Conservation (phyloP, 2,113 vertebrate genomes). For the Hydrolagus affinis region DNA sequence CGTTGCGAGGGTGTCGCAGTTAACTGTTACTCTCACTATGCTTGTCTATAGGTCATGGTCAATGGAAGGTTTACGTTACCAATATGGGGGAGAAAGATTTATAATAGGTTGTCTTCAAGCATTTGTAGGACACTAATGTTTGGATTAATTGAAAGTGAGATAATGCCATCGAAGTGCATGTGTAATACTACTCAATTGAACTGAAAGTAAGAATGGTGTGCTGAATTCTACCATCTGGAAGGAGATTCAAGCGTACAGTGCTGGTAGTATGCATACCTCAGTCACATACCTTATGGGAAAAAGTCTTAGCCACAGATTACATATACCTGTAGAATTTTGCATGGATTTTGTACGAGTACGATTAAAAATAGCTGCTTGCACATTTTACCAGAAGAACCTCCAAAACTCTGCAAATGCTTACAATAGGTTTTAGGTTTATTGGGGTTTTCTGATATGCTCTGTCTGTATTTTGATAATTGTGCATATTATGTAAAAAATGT, state of each 20-base stretch:
- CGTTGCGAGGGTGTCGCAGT: constrained; percentile 80
- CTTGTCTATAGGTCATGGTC: constrained; percentile 83
- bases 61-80: constrained; percentile 71
- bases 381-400: constrained; percentile 99
- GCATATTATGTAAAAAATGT: constrained; percentile 99
- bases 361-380: constrained; percentile 99
- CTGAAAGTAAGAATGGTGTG: constrained; percentile 71
- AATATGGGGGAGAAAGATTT: constrained; percentile 69
- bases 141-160: constrained; percentile 77
- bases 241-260: constrained; percentile 89
- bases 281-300: constrained; percentile 88
- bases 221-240: constrained; percentile 71
- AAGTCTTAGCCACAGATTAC: constrained; percentile 99
- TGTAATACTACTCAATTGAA: constrained; percentile 84
- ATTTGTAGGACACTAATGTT: constrained; percentile 77
- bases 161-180: constrained; percentile 84
- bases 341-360: constrained; percentile 99
- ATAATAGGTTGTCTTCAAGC: constrained; percentile 75
- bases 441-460: constrained; percentile 99
- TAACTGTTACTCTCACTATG: constrained; percentile 80
- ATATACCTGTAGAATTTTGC: constrained; percentile 99
- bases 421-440: constrained; percentile 99
- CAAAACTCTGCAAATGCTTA: constrained; percentile 97
- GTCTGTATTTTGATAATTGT: constrained; percentile 99
- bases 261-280: constrained; percentile 96